Evolutionary conservation across 2,113 vertebrate species (phyloP).

Genomic region (Ictidomys tridecemlineatus): DNA sequence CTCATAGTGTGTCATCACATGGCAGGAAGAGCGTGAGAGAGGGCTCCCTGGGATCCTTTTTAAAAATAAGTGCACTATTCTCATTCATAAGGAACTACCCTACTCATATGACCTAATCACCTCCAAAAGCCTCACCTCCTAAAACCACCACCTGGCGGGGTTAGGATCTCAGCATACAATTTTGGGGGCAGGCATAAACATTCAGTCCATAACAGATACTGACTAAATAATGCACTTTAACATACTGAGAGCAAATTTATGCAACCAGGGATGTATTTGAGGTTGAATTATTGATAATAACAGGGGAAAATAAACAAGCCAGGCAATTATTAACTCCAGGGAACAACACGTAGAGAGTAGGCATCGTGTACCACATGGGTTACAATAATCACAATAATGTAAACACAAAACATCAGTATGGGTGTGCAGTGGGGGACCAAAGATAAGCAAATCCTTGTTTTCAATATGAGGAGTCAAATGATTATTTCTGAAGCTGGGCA

Average conservation of each 20-base stretch:
- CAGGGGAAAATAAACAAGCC: slow-evolving; percentile 61
- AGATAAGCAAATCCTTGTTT: not conserved
- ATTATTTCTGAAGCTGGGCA: not conserved
- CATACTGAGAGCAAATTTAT: slow-evolving; percentile 28
- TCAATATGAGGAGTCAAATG: not conserved
- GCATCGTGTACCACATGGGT: not conserved
- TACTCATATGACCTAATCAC: not conserved
- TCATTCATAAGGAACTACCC: not conserved
- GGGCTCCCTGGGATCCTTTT: not conserved
- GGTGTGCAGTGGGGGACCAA: not conserved
- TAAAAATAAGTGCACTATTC: not conserved
- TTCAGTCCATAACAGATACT: not conserved
- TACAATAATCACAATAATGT: not conserved
- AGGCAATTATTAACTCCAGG: slow-evolving; percentile 42
- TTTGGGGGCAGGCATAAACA: not conserved
- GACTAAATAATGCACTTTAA: not conserved
- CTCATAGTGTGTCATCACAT: too few relatives aligned
- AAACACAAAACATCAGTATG: not conserved
- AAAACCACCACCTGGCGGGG: too few relatives aligned
- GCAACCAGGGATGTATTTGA: slow-evolving; percentile 15
- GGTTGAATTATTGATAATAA: slow-evolving; percentile 59
- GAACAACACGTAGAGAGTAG: not conserved
- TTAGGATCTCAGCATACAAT: not conserved
- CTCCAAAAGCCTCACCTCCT: not conserved
- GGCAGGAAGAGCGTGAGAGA: not conserved